phyloP scores from a whole-genome alignment of 2,888 invertebrate species.

The Tenthredo distinguenda region DNA sequence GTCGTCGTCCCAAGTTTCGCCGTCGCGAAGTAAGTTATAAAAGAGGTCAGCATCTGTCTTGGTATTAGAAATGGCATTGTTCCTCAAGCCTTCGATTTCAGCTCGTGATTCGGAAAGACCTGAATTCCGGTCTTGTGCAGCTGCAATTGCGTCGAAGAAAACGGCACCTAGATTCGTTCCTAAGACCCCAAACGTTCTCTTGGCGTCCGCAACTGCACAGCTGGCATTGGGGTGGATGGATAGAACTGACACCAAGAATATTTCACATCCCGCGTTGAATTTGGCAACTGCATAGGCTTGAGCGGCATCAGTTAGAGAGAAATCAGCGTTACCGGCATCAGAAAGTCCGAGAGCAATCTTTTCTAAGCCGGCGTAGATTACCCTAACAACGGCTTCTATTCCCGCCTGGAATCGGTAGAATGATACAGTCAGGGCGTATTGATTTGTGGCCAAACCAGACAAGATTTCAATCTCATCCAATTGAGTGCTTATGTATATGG shows the following conservation, averaged over 20 bases:
- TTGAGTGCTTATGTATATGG: background rate
- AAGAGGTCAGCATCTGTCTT: no score
- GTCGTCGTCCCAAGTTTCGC: background rate
- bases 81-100: background rate
- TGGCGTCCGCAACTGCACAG: background rate
- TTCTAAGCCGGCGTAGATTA: background rate
- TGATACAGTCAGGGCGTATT: background rate
- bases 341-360: background rate
- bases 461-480: background rate
- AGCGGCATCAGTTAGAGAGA: background rate
- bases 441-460: background rate
- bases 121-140: background rate
- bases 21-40: background rate
- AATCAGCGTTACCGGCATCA: background rate
- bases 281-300: background rate
- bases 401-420: background rate
- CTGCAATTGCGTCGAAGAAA: background rate
- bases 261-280: background rate
- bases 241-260: background rate
- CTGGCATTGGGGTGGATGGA: background rate
- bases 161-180: background rate
- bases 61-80: background rate
- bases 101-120: background rate
- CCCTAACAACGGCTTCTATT: background rate
- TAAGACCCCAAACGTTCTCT: background rate